Percentiles rank a stretch among this genome's conserved stretches.
These are phyloP conservation scores for Mythimna pallens DNA, from an alignment of 2,888 invertebrate genomes.

Conservation along the genomic window DNA sequence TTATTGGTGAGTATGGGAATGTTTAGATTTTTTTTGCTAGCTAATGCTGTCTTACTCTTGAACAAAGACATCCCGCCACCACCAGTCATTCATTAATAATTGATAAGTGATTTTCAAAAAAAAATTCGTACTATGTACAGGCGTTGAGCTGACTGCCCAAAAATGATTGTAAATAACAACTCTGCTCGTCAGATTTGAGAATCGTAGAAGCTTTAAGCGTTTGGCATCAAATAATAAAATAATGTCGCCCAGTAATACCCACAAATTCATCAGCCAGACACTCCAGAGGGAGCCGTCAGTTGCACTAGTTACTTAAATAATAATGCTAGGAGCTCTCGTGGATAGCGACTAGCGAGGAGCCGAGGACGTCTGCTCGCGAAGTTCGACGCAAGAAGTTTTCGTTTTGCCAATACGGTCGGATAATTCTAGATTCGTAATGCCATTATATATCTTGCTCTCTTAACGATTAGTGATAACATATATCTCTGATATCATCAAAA, in stretches of 20 bases:
- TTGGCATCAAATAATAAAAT: constrained; percentile 8
- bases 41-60: neutral
- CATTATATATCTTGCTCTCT: neutral
- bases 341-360: constrained; percentile 22
- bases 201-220: neutral
- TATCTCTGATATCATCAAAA: neutral
- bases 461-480: neutral
- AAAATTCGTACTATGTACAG: too few species aligned
- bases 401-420: constrained; percentile 13
- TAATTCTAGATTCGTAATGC: constrained; percentile 9
- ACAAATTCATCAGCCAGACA: constrained; percentile 34
- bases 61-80: neutral
- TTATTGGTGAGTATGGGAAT: constrained; percentile 90
- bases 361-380: constrained; percentile 38
- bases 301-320: constrained; percentile 45
- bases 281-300: constrained; percentile 22
- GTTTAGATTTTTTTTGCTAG: neutral
- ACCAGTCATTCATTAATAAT: neutral
- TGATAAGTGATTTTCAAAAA: neutral
- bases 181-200: neutral
- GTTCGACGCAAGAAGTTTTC: constrained; percentile 37
- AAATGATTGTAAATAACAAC: too few species aligned
- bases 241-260: constrained; percentile 16
- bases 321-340: constrained; percentile 26
- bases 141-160: neutral